phyloP scores from a whole-genome alignment of 2,113 vertebrate genomes.

The Orcinus orca region DNA sequence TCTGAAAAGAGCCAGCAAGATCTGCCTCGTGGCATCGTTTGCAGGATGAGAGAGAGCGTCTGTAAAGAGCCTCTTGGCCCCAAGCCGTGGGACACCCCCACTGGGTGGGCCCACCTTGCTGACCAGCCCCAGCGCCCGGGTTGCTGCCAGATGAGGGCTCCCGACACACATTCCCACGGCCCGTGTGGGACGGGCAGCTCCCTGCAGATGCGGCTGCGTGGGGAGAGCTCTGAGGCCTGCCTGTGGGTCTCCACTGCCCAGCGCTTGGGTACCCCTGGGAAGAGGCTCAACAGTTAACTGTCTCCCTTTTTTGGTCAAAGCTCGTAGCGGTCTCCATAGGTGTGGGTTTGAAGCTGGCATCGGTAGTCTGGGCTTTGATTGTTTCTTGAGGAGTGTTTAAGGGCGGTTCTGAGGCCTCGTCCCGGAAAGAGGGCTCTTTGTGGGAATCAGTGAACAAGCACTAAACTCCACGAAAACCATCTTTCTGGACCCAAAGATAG shows the following conservation, averaged over 20 bases:
- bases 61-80: not conserved
- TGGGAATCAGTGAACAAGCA: no score
- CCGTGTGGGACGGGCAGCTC: no score
- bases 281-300: not conserved
- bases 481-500: not conserved
- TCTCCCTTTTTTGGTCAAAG: not conserved
- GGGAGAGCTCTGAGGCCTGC: not conserved
- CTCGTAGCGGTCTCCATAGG: not conserved
- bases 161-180: not conserved
- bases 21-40: not conserved
- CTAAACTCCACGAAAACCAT: rapidly evolving
- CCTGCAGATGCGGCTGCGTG: not conserved
- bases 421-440: not conserved
- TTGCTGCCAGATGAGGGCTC: not conserved
- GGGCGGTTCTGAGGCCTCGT: not conserved
- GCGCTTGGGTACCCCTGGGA: not conserved
- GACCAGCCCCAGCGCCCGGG: rapidly evolving
- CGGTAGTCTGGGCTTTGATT: no score
- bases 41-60: not conserved
- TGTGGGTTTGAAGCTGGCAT: not conserved
- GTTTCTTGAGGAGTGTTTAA: not conserved
- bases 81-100: not conserved
- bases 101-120: not conserved
- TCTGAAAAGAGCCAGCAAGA: not conserved
- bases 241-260: rapidly evolving